Base-by-base conservation (phyloP, 2,797 vertebrate genomes). In the Pogoniulus pusillus region DNA sequence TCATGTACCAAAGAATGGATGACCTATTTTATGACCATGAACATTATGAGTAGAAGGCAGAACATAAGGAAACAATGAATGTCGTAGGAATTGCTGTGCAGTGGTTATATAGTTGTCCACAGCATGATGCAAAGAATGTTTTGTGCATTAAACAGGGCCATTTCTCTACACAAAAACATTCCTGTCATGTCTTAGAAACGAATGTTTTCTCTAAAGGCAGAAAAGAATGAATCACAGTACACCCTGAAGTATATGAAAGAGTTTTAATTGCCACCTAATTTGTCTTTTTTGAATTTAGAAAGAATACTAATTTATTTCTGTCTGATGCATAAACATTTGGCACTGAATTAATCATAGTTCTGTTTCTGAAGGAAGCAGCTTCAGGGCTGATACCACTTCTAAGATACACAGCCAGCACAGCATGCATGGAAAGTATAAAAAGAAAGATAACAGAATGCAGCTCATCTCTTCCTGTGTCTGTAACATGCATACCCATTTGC, bases 311-410 rank as follows among this genome's bases (percentile, higher is more conserved):
- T 86, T 81, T 76, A 57, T 65, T 92, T 91, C 74, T 82, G 27
- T 41, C 45, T 70, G 43, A 41, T 74, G 57, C 60, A 84, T 74
- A 84, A 92, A 71, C 65, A 90, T 84, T 91, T 92, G 75, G 74
- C 91, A 84, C 71, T 64, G 68, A 82, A 96, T 95, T 85, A 94
- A 91, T 90, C 47, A 57, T 22, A 66, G 35, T 37, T 86, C 53
- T 91, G 74, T 16, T 94, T 94, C 73, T 92, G 86, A 92, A 91
- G 53, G 19, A 70, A 76, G 85, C 84, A 88, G 85, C 88, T 92
- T 92, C 86, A 60, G 83, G 90, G 93, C 57, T 82, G 71, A 83
- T 90, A 74, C 24, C 29, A 1, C 29, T 89, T 83, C 60, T 71
- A 86, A 82, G 32, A 91, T 9, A 47, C 3, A 49, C 34, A 87